Base-by-base conservation (phyloP, 2,113 vertebrate species). In the Rhinoderma darwinii region DNA sequence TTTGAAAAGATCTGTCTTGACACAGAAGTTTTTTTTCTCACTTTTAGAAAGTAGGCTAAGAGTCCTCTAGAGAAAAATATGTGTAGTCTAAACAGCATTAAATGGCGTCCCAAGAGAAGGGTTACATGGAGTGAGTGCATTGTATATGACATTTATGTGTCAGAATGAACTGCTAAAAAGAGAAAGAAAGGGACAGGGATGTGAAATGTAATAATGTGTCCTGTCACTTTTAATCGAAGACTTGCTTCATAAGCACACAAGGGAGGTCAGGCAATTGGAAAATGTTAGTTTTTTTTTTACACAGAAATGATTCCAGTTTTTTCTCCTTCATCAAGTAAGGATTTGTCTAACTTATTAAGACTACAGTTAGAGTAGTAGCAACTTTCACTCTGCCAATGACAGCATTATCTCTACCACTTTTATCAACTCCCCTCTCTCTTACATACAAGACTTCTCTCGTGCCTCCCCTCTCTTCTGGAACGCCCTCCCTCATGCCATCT, bases 131-230 rank as follows among this genome's bases (percentile, higher is more conserved):
- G 50, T 20, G 35, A 72, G 4, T 14, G 68, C 20, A 84, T 84
- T 30, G 50, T 84, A 37, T 56, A 59, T 84, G 83, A 74, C 51
- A 56, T 74, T 56, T 54, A 84, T 84, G 83, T 84, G 70, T 84
- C 68, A 84, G 15, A 43, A 59, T 43, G n/a, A 56, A 30, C 37
- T 39, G 50, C 68, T 74, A 37, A 35, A 44, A 83, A 39, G 17
- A 17, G 68, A 32, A 51, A 54, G 10, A 51, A 18, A 43, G 12
- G 56, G 50, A 83, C 68, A 30, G 50, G 70, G 25, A 84, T 75
- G 63, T 56, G 68, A 68, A n/a, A 56, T 41, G 47, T 47, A 75
- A 74, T 84, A 84, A 84, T 56, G 70, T 84, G 83, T 84, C 82
- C 47, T 84, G 83, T 84, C 68, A 84, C 22, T 50, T 73, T 32